Conservation (phyloP, 2,888 invertebrate species). For the Boloria selene region DNA sequence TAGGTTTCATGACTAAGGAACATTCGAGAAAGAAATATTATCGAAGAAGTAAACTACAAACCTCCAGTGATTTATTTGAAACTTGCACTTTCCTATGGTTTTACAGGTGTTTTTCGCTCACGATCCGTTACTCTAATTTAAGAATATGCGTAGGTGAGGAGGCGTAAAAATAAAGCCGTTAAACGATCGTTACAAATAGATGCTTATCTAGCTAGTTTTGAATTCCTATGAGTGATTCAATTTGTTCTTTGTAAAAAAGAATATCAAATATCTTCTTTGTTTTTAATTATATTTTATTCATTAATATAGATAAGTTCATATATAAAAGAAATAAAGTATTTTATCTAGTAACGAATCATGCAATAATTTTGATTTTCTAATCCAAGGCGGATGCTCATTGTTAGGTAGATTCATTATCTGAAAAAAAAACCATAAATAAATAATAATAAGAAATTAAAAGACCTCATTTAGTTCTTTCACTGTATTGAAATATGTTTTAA, state of each 20-base stretch:
- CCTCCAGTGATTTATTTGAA: slow-evolving; percentile 30
- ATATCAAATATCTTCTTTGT: too few species aligned
- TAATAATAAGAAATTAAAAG: too few species aligned
- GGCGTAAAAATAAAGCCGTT: slow-evolving; percentile 30
- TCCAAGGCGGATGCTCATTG: too few species aligned
- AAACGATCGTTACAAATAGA: slow-evolving; percentile 39
- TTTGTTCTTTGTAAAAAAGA: not conserved
- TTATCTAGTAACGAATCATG: too few species aligned
- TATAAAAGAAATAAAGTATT: too few species aligned
- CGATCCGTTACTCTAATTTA: slow-evolving; percentile 29
- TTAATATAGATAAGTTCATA: too few species aligned
- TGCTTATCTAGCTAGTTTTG: slow-evolving; percentile 2
- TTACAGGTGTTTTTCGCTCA: slow-evolving; percentile 31
- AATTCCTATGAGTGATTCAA: not conserved
- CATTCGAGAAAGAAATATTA: slow-evolving; percentile 47
- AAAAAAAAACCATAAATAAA: too few species aligned
- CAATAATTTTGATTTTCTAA: too few species aligned
- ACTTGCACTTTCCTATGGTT: slow-evolving; percentile 22
- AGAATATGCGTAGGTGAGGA: slow-evolving; percentile 26
- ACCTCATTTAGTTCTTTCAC: too few species aligned
- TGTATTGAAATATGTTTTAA: too few species aligned
- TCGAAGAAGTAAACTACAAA: slow-evolving; percentile 25
- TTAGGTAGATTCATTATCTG: too few species aligned
- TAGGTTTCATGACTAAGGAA: slow-evolving; percentile 61
- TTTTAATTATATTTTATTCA: too few species aligned